Conservation (phyloP, 2,888 invertebrate genomes). For the Drosophila limbata region DNA sequence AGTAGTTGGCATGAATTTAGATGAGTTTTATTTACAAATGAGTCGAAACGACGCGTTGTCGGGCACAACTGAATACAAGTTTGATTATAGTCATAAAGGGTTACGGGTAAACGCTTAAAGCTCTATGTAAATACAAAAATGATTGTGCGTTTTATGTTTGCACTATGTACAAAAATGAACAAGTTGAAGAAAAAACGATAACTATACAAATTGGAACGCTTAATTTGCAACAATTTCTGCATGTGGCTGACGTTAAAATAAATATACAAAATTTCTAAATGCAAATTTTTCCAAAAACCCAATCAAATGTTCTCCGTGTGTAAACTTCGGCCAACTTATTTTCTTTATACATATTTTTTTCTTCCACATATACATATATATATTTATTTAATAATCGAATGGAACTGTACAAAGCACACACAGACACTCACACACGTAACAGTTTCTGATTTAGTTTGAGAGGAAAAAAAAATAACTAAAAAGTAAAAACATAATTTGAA, state of each 20-base stretch:
- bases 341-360: slow-evolving; percentile 34
- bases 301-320: slow-evolving; percentile 61
- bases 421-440: slow-evolving; percentile 20
- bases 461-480: slow-evolving; percentile 43
- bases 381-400: slow-evolving; percentile 36
- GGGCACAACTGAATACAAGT: slow-evolving; percentile 52
- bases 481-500: slow-evolving; percentile 40
- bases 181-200: slow-evolving; percentile 28
- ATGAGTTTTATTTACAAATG: slow-evolving; percentile 77
- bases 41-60: slow-evolving; percentile 43
- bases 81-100: slow-evolving; percentile 23
- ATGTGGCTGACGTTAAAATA: slow-evolving; percentile 42
- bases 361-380: slow-evolving; percentile 31
- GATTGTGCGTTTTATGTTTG: slow-evolving; percentile 60
- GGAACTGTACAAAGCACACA: slow-evolving; percentile 43
- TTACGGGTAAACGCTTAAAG: slow-evolving; percentile 39
- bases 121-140: slow-evolving; percentile 59
- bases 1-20: slow-evolving; percentile 56
- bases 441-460: slow-evolving; percentile 4
- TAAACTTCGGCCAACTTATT: slow-evolving; percentile 20
- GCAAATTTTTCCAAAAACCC: slow-evolving; percentile 67
- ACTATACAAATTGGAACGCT: slow-evolving; percentile 54
- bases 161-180: slow-evolving; percentile 24
- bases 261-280: slow-evolving; percentile 60
- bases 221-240: slow-evolving; percentile 64